These are phyloP conservation scores for Calameuta filiformis DNA, from an alignment of 2,888 invertebrate genomes.

Conservation along the genomic window DNA sequence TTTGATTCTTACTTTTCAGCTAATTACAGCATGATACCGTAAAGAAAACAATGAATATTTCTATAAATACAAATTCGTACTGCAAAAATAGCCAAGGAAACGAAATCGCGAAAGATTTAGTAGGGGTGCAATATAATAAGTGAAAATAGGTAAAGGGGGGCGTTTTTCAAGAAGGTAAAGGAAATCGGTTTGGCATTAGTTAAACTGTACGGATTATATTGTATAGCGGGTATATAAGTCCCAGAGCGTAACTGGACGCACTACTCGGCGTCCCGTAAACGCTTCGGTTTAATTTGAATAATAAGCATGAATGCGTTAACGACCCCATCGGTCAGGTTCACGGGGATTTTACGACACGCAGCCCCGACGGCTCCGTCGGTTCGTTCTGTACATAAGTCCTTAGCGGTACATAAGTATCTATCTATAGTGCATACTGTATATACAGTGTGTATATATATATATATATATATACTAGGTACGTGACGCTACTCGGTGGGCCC, in stretches of 20 bases:
- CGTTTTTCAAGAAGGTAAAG: neutral
- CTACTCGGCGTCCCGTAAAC: conserved; percentile 32
- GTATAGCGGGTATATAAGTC: neutral
- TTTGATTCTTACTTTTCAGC: too few relatives aligned
- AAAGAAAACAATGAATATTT: neutral
- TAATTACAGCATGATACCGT: too few relatives aligned
- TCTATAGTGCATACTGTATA: conserved; percentile 4
- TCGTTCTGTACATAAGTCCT: neutral
- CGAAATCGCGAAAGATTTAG: neutral
- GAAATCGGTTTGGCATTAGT: neutral
- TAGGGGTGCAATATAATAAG: neutral
- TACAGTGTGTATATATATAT: neutral
- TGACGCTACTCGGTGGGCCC: conserved; percentile 1
- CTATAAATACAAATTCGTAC: neutral
- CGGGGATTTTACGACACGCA: conserved; percentile 30
- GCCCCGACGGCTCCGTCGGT: neutral
- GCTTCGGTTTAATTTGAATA: conserved; percentile 49
- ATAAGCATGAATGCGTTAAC: conserved; percentile 48
- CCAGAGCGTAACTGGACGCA: neutral
- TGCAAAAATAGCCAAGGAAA: neutral
- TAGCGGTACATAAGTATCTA: neutral
- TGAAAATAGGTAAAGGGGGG: neutral
- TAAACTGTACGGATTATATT: neutral
- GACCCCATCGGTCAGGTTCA: conserved; percentile 44
- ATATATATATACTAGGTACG: neutral